phyloP scores from a whole-genome alignment of 2,797 vertebrate genomes.

The Catharus ustulatus region DNA sequence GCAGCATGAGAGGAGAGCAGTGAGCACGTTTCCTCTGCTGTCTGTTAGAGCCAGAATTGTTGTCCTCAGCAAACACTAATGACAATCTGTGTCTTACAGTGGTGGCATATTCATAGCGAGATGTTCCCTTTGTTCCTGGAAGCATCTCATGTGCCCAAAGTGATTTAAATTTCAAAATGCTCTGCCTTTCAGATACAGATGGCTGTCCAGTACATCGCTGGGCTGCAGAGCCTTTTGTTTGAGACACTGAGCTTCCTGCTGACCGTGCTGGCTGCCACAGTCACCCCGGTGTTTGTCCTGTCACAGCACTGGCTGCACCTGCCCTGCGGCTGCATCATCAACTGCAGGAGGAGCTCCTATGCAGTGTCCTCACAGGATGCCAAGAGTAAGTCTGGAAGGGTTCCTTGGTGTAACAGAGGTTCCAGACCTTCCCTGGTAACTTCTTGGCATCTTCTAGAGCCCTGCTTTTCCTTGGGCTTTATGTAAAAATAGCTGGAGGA shows the following conservation, averaged over 20 bases:
- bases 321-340: slow-evolving; percentile 97
- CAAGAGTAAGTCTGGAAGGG: slow-evolving; percentile 75
- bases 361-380: slow-evolving; percentile 68
- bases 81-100: background rate
- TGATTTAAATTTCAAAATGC: background rate
- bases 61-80: background rate
- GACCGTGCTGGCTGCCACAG: slow-evolving; percentile 86
- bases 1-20: background rate
- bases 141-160: background rate
- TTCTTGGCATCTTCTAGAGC: background rate
- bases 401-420: background rate
- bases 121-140: slow-evolving; percentile 2
- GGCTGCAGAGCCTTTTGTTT: slow-evolving; percentile 81
- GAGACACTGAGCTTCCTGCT: slow-evolving; percentile 92
- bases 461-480: background rate
- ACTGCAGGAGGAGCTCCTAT: slow-evolving; percentile 80
- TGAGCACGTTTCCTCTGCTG: background rate
- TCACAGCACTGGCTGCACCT: slow-evolving; percentile 93
- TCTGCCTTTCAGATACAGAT: slow-evolving; percentile 86
- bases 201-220: slow-evolving; percentile 82
- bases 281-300: slow-evolving; percentile 92
- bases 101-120: background rate
- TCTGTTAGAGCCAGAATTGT: background rate
- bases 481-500: background rate
- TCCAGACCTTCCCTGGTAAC: background rate